These are phyloP conservation scores for Eupithecia centaureata DNA, from an alignment of 2,888 invertebrate species.

Conservation along the genomic window DNA sequence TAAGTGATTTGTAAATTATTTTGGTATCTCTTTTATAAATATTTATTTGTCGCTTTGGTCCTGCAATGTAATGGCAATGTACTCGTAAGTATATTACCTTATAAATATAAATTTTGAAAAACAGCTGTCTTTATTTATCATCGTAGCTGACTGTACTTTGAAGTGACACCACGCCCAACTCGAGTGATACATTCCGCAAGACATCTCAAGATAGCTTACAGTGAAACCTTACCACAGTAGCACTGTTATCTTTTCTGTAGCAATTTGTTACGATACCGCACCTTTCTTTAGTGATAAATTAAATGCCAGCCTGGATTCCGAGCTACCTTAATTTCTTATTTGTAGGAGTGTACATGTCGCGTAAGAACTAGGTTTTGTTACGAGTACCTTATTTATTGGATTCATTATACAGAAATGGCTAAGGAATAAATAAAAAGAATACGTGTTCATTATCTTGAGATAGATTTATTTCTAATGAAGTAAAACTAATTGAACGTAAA, in stretches of 20 bases:
- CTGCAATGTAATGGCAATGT: too few species aligned
- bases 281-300: conserved; percentile 21
- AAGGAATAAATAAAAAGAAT: not conserved
- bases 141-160: too few species aligned
- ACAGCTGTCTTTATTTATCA: too few species aligned
- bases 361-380: not conserved
- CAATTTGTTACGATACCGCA: conserved; percentile 15
- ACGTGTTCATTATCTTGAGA: not conserved
- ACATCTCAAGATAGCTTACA: not conserved
- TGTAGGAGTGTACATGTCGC: not conserved
- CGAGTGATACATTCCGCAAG: not conserved
- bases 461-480: not conserved
- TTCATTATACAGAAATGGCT: not conserved
- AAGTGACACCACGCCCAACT: not conserved
- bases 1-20: too few species aligned
- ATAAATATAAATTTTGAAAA: too few species aligned
- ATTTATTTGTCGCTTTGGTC: too few species aligned
- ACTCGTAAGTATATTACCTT: too few species aligned
- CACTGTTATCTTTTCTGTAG: conserved; percentile 13
- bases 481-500: not conserved
- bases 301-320: not conserved
- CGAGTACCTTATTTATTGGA: not conserved
- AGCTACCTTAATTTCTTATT: conserved; percentile 7
- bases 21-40: too few species aligned
- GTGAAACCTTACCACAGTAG: conserved; percentile 8